phyloP scores from a whole-genome alignment of 2,888 invertebrate genomes.

The Hypolimnas misippus region DNA sequence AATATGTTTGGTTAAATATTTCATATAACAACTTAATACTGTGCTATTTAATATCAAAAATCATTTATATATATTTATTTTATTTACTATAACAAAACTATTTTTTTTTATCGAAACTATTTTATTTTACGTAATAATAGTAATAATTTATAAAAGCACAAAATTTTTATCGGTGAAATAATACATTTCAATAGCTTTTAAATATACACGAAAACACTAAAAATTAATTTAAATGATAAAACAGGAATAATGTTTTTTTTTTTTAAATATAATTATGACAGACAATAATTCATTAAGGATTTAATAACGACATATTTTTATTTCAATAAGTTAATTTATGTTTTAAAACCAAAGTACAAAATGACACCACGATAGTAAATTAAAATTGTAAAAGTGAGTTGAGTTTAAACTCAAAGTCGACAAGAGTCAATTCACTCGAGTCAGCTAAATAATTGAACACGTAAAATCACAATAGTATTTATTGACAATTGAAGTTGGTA shows the following conservation, averaged over 20 bases:
- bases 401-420: background rate
- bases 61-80: too few species aligned
- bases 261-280: too few species aligned
- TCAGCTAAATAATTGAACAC: too few species aligned
- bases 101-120: too few species aligned
- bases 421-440: background rate
- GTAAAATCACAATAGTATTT: too few species aligned
- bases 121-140: too few species aligned
- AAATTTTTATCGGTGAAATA: conserved; percentile 3
- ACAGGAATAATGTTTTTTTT: conserved; percentile 1
- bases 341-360: background rate
- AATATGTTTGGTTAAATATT: too few species aligned
- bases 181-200: conserved; percentile 1
- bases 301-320: background rate
- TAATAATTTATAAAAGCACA: too few species aligned
- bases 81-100: too few species aligned
- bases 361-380: background rate
- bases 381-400: background rate
- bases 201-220: background rate
- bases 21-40: too few species aligned
- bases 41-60: background rate
- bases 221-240: background rate
- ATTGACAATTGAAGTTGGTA: too few species aligned
- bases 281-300: background rate
- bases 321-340: background rate